These are phyloP conservation scores for Neofelis nebulosa DNA, from an alignment of 2,113 vertebrate genomes.

Conservation along the genomic window DNA sequence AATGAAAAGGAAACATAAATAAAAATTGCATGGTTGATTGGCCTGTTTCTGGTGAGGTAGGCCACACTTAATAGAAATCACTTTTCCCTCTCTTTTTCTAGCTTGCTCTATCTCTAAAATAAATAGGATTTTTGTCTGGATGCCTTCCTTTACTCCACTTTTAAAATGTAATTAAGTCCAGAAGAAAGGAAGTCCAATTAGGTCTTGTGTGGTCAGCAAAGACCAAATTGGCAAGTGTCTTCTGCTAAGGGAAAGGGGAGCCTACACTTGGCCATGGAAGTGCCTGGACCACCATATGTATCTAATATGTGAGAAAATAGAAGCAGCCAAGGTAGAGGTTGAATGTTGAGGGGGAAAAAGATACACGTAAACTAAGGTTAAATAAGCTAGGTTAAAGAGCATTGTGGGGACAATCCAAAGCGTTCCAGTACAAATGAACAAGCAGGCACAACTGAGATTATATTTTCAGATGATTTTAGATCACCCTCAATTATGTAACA, in stretches of 20 bases:
- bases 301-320: fast-evolving
- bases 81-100: neutral
- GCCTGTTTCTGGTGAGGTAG: constrained; percentile 60
- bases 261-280: fast-evolving
- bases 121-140: constrained; percentile 51
- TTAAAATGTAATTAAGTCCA: constrained; percentile 45
- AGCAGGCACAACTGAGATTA: neutral
- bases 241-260: neutral
- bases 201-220: neutral
- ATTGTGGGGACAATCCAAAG: neutral
- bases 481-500: neutral
- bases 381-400: neutral
- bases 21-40: constrained; percentile 72
- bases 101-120: constrained; percentile 47
- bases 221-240: neutral
- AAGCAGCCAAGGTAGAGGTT: neutral
- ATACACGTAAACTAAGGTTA: neutral
- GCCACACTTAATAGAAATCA: constrained; percentile 55
- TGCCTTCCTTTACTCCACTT: neutral
- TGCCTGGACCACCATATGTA: fast-evolving
- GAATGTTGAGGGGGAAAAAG: neutral
- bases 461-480: neutral
- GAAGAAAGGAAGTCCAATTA: neutral
- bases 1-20: constrained; percentile 73
- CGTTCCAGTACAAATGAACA: neutral